A percentile compares a stretch with the other conserved stretches of the same genome.
Evolutionary conservation across 2,113 vertebrate genomes (phyloP).

Genomic region (Centrocercus urophasianus): DNA sequence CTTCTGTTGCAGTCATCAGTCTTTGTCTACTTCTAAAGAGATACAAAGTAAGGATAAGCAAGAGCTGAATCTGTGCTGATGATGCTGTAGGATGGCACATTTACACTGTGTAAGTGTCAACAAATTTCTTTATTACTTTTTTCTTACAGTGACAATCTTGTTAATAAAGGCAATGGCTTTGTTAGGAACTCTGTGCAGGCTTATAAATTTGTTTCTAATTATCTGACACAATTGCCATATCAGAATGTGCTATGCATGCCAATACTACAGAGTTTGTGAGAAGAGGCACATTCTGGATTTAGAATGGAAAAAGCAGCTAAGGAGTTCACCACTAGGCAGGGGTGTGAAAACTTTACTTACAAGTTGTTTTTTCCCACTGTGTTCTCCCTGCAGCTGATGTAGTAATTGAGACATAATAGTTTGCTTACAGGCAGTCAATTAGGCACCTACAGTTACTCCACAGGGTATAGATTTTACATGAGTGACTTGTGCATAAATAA

Average conservation of each 20-base stretch:
- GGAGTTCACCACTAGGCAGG: conserved; percentile 40
- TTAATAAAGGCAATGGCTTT: conserved; percentile 8
- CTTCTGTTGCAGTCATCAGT: not conserved
- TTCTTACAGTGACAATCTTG: conserved; percentile 4
- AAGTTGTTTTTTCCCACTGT: conserved; percentile 60
- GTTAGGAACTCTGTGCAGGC: not conserved
- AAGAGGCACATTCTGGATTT: not conserved
- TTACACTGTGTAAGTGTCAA: not conserved
- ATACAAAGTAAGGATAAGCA: not conserved
- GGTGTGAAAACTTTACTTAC: conserved; percentile 73
- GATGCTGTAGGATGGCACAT: not conserved
- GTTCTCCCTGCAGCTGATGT: conserved; percentile 47
- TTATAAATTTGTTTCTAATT: conserved; percentile 53
- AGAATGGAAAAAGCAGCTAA: conserved; percentile 41
- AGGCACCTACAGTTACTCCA: conserved; percentile 74
- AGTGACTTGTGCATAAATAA: conserved; percentile 71
- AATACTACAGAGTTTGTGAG: not conserved
- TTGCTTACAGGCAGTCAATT: conserved; percentile 76
- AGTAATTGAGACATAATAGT: conserved; percentile 65
- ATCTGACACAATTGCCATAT: conserved; percentile 14
- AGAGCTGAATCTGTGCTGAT: not conserved
- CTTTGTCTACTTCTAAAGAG: not conserved
- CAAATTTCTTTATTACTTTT: not conserved
- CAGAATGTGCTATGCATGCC: not conserved
- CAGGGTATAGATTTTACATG: conserved; percentile 68